Percentiles rank a stretch among this genome's conserved stretches.
Evolutionary conservation across 2,797 vertebrate species (phyloP).

Genomic region (Arrhamphus sclerolepis): DNA sequence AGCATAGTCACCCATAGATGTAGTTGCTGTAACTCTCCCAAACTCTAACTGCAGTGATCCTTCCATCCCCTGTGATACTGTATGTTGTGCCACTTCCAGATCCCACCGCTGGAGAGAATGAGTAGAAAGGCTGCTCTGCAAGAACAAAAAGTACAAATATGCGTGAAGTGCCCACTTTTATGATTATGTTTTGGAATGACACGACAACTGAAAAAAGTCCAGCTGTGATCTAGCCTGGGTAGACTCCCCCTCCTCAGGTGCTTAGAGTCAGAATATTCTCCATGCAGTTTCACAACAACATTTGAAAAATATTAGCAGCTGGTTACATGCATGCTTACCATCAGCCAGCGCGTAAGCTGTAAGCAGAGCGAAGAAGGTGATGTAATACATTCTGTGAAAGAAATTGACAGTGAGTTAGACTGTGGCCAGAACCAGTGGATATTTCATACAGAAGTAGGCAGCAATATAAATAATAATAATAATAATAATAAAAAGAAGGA

Average conservation of each 20-base stretch:
- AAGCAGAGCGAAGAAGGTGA: slow-evolving; percentile 1
- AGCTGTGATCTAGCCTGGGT: no score
- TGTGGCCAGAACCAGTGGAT: background rate
- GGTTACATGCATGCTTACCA: background rate
- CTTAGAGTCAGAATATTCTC: no score
- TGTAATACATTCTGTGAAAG: slow-evolving; percentile 4
- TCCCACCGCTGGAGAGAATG: slow-evolving; percentile 4
- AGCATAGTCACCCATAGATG: slow-evolving; percentile 3
- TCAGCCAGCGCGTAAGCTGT: background rate
- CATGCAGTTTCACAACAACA: background rate
- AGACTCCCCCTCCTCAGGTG: no score
- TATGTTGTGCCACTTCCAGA: background rate
- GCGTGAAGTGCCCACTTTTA: no score
- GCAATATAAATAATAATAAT: no score
- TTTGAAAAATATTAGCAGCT: background rate
- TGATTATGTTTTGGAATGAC: no score
- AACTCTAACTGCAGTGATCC: slow-evolving; percentile 2
- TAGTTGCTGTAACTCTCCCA: slow-evolving; percentile 2
- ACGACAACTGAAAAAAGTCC: no score
- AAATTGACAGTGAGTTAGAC: background rate
- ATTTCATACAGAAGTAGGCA: background rate
- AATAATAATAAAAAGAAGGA: background rate
- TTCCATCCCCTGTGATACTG: background rate
- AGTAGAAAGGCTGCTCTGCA: background rate
- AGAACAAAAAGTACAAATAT: background rate